Base-by-base conservation (phyloP, 2,797 vertebrate species). In the Enteromius argenteus region DNA sequence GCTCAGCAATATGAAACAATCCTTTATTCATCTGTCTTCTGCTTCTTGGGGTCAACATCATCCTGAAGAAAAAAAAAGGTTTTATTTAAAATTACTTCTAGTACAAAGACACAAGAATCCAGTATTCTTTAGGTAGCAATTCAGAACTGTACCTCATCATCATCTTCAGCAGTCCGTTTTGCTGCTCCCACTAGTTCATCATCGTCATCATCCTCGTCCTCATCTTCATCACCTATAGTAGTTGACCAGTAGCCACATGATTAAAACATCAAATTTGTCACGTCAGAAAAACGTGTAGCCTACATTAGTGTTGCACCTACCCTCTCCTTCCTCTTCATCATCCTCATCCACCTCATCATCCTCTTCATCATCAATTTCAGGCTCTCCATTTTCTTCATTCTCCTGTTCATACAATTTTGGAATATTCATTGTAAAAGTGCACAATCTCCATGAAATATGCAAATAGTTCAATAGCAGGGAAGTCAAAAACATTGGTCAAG, bases 331-430 rank as follows among this genome's bases (percentile, higher is more conserved):
- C 73, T 97, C 97, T 92, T 98, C 98, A 2, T 98, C 97, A 79
- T 98, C 97, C 44, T 98, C 98, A 17, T 98, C 98, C 0, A 97
- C 97, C 89, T 97, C 97, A 78, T 98, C 97, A 0, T 98, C 97
- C 5, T 98, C 98, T 0, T 96, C 97, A n/a, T 97, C 97, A 27
- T 98, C 97, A 0, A 98, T 96, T 79, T 98, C 97, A 5, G 97
- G 97, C 82, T 98, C 97, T 0, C 98, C 98, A 0, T 99, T 99
- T 92, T 98, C 97, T 90, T 98, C 97, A 1, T 97, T 98, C 93
- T 97, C 96, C 97, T 97, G 85, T 5, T 80, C 9, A 69, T 5
- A 75, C 5, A 35, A 23, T 21, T 49, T 8, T 0, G 0, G 15
- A 27, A 39, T 17, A 6, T 7, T 44, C 4, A 53, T 35, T 19